Base-by-base conservation (phyloP, 2,797 vertebrate species). In the Neosilurus mollespiculum region DNA sequence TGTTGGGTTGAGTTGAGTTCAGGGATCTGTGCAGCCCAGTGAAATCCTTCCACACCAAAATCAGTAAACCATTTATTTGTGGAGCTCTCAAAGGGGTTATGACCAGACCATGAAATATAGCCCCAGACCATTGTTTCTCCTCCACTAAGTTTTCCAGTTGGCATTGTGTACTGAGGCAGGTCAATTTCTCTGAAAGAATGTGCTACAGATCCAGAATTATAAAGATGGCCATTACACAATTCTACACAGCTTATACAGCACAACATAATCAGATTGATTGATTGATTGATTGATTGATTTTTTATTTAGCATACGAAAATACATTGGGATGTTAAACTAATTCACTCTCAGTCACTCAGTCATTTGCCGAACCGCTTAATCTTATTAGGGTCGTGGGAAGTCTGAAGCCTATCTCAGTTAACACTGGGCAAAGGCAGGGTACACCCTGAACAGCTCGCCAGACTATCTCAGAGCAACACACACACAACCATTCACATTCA, bases 1-100 rank as follows among this genome's bases (percentile, higher is more conserved):
- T 5, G 20, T 20, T 76, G 73, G 16, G 43, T 59, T 59, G 54
- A 76, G n/a, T 72, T 72, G 70, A 72, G 51, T n/a, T 72, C 49
- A 72, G n/a, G 70, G 1, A 26, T 72, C 49, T 72, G 49, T 72
- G n/a, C 49, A 54, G 51, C 49, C 22, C 22, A 53, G 22, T 71
- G 49, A 71, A 71, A 11, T 20, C 30, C 26, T 20, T 75, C 24
- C 72, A 58, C 16, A 76, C 53, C 24, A 30, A 22, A 26, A 51
- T 73, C 14, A 4, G 71, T 3, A 73, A 16, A 58, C 4, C 72
- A 34, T 75, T 76, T 76, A 53, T 30, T 20, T 75, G 56, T 58
- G 26, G 72, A 34, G 9, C 18, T 18, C 6, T 56, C 53, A 58
- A 56, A 56, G 53, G 26, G 4, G 54, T 58, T 56, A 10, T 1